Conservation (phyloP, 2,797 vertebrate species). For the Graptemys geographica region DNA sequence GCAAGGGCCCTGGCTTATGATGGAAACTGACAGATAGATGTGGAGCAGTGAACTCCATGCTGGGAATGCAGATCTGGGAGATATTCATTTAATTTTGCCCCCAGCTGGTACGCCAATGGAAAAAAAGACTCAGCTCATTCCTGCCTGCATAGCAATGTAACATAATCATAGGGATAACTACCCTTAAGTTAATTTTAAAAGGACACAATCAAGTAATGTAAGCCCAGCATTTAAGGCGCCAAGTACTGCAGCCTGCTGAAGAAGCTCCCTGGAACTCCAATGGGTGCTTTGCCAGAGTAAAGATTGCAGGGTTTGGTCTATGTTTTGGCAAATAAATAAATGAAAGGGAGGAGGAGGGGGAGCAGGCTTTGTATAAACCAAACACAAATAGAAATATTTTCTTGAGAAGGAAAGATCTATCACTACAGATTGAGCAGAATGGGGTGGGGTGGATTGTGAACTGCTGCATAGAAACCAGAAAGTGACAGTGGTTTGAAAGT, state of each 20-base stretch:
- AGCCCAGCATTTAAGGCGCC: not conserved
- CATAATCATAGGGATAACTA: not conserved
- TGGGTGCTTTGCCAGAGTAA: not conserved
- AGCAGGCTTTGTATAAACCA: not conserved
- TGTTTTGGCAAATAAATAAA: not conserved
- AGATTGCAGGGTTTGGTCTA: not conserved
- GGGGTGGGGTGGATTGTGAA: not conserved
- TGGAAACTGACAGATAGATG: slow-evolving; percentile 61
- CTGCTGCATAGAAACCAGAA: not conserved
- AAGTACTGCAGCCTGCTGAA: not conserved
- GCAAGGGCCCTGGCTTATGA: slow-evolving; percentile 28
- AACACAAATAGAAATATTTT: not conserved
- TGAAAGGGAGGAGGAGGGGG: not conserved
- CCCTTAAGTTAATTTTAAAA: not conserved
- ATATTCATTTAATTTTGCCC: slow-evolving; percentile 44
- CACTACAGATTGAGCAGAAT: not conserved
- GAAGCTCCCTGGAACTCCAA: not conserved
- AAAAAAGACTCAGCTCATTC: slow-evolving; percentile 3
- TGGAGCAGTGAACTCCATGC: slow-evolving; percentile 11
- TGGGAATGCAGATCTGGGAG: slow-evolving; percentile 39
- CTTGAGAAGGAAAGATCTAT: not conserved
- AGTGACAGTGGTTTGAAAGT: not conserved
- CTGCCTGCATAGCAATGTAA: slow-evolving; percentile 19
- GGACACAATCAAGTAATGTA: not conserved
- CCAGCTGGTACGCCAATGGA: slow-evolving; percentile 20